Conservation (phyloP, 30 jellyfish, hydroid and myxozoan species). For the Pseudorhiza aurosa region DNA sequence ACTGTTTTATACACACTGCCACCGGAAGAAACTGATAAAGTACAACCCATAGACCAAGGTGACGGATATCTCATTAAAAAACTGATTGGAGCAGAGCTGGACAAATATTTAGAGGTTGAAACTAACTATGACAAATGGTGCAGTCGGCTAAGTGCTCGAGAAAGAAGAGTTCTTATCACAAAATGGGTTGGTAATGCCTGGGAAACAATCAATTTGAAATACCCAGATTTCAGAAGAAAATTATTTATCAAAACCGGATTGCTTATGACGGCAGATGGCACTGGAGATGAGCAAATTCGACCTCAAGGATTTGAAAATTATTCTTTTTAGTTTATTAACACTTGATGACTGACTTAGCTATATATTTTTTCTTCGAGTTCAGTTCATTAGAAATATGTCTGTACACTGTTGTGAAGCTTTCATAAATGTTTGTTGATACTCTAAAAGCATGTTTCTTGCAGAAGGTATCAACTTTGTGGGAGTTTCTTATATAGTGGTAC, state of each 20-base stretch:
- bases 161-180: conserved; percentile 17
- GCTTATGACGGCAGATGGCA: conserved; percentile 34
- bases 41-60: conserved; percentile 13
- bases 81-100: conserved; percentile 8
- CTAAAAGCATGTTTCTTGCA: no score
- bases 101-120: not conserved
- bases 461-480: no score
- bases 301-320: conserved; percentile 27
- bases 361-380: no score
- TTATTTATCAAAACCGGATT: conserved; percentile 34
- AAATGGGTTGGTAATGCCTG: conserved; percentile 19
- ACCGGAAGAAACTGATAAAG: conserved; percentile 1
- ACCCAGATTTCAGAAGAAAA: conserved; percentile 49
- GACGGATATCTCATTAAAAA: conserved; percentile 4
- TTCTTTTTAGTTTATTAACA: no score
- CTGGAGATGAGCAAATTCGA: conserved; percentile 19
- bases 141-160: not conserved
- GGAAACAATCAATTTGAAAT: not conserved
- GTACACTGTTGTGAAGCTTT: no score
- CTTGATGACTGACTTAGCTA: no score
- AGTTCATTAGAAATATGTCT: no score
- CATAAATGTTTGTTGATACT: no score
- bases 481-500: no score
- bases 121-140: not conserved
- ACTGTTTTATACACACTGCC: conserved; percentile 2